Conservation (phyloP, 2,888 invertebrate species). For the Netelia virgata region DNA sequence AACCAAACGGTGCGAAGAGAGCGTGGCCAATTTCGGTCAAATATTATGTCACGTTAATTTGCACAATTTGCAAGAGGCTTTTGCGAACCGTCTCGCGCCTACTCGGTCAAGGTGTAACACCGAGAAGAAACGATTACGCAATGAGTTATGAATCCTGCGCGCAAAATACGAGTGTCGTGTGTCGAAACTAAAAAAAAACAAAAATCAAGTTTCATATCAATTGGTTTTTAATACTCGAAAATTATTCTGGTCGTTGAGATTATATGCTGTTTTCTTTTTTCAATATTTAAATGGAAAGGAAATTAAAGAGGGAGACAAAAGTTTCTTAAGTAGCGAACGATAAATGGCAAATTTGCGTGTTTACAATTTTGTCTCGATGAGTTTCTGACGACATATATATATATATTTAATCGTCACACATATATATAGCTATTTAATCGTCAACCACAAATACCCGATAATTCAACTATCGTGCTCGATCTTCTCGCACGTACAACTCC, state of each 20-base stretch:
- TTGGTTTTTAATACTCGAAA: not conserved
- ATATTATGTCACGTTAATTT: slow-evolving; percentile 47
- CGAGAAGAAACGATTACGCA: slow-evolving; percentile 28
- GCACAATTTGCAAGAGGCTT: slow-evolving; percentile 27
- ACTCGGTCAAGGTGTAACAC: slow-evolving; percentile 30
- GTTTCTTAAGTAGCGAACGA: slow-evolving; percentile 1
- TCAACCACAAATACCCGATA: slow-evolving; percentile 25
- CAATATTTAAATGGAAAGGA: not conserved
- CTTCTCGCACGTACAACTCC: slow-evolving; percentile 2
- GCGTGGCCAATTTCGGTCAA: slow-evolving; percentile 18
- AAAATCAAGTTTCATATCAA: not conserved
- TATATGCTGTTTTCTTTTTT: not conserved
- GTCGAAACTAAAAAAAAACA: not conserved
- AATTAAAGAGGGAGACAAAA: slow-evolving; percentile 4
- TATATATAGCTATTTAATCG: not conserved
- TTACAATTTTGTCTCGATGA: not conserved
- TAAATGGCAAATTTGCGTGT: slow-evolving; percentile 27
- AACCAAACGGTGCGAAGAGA: not conserved
- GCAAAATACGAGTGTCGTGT: slow-evolving; percentile 7
- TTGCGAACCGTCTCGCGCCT: not conserved
- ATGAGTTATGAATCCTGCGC: not conserved
- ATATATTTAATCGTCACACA: not conserved
- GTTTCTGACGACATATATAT: not conserved
- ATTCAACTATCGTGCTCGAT: slow-evolving; percentile 11
- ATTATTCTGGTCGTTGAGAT: not conserved